Conservation (phyloP, 2,797 vertebrate genomes). For the Pogoniulus pusillus region DNA sequence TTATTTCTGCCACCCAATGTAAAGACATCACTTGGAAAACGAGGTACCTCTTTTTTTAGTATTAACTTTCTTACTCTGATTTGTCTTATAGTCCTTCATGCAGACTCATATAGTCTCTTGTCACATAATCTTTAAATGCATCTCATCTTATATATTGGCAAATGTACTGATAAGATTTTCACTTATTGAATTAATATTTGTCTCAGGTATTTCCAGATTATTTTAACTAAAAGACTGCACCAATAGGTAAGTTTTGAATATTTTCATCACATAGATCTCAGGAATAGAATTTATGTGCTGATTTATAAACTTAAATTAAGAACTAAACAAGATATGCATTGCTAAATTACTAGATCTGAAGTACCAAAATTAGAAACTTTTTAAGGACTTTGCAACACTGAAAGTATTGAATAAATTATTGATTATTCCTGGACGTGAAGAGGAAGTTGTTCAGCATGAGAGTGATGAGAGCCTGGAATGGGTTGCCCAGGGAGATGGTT, state of each 20-base stretch:
- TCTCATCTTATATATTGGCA: background rate
- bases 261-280: background rate
- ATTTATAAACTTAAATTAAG: background rate
- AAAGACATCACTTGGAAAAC: background rate
- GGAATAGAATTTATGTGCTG: background rate
- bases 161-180: background rate
- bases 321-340: background rate
- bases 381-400: background rate
- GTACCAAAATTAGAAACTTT: background rate
- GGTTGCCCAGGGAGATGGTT: no score
- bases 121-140: background rate
- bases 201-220: background rate
- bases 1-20: background rate
- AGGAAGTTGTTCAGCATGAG: no score
- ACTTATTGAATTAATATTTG: background rate
- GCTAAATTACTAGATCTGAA: accelerated
- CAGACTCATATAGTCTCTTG: background rate
- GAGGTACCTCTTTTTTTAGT: background rate
- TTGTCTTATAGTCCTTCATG: background rate
- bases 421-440: no score
- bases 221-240: background rate
- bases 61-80: background rate
- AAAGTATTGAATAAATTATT: background rate
- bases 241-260: background rate
- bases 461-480: no score